Evolutionary conservation across 2,797 vertebrate species (phyloP).

Genomic region (Pelobates cultripes): DNA sequence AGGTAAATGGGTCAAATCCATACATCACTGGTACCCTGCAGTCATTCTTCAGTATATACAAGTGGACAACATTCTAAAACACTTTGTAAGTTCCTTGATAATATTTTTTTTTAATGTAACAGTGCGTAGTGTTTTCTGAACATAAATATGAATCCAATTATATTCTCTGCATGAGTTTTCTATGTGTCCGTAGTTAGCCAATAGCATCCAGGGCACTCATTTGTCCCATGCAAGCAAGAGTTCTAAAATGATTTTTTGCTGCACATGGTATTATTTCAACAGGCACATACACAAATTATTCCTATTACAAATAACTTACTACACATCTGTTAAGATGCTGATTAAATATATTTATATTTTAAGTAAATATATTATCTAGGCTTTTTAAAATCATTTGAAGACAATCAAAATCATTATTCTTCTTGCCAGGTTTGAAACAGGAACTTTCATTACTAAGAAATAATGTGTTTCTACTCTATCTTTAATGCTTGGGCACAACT

Average conservation of each 20-base stretch:
- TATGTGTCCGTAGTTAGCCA: background rate
- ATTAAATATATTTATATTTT: background rate
- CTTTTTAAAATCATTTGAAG: background rate
- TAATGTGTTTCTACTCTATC: background rate
- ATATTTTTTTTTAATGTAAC: background rate
- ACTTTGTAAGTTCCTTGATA: background rate
- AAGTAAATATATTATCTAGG: background rate
- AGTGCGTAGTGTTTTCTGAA: background rate
- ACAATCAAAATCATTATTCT: background rate
- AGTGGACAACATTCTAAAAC: background rate
- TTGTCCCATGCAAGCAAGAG: background rate
- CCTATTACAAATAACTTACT: background rate
- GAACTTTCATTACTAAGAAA: background rate
- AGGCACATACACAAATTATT: background rate
- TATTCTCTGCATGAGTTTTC: background rate
- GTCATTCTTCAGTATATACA: slow-evolving; percentile 28
- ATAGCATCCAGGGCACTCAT: background rate
- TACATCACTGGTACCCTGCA: slow-evolving; percentile 26
- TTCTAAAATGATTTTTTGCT: background rate
- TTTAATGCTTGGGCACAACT: no score
- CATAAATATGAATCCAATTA: slow-evolving; percentile 3
- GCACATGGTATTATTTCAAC: background rate
- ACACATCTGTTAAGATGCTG: background rate
- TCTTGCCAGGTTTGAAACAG: background rate
- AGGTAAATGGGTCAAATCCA: slow-evolving; percentile 33